Evolutionary conservation across 2,797 vertebrate genomes (phyloP).

Genomic region (Thunnus albacares): DNA sequence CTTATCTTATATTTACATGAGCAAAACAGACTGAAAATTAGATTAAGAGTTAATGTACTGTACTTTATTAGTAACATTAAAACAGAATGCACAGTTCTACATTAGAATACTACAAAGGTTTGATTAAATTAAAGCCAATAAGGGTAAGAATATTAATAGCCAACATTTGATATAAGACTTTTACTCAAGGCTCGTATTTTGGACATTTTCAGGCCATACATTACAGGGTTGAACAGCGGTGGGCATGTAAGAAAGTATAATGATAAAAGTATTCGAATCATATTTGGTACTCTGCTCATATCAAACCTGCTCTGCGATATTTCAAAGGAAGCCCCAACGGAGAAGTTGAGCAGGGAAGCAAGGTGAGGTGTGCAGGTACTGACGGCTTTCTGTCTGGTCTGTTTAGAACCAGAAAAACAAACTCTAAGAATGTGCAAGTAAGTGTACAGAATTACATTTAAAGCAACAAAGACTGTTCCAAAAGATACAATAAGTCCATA

Average conservation of each 20-base stretch:
- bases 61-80: too few species aligned
- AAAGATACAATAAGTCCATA: background rate
- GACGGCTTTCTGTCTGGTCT: slow-evolving; percentile 25
- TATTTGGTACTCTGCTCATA: background rate
- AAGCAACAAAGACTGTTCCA: background rate
- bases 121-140: too few species aligned
- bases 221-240: slow-evolving; percentile 43
- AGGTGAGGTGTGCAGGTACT: slow-evolving; percentile 46
- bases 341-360: slow-evolving; percentile 28
- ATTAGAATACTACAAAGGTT: too few species aligned
- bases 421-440: slow-evolving; percentile 21
- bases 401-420: background rate
- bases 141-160: too few species aligned
- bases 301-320: slow-evolving; percentile 36
- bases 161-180: too few species aligned
- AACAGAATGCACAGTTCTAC: too few species aligned
- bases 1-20: too few species aligned
- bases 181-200: slow-evolving; percentile 20
- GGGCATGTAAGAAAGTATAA: slow-evolving; percentile 38
- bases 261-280: slow-evolving; percentile 14
- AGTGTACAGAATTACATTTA: slow-evolving; percentile 6
- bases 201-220: slow-evolving; percentile 45
- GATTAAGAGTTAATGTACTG: too few species aligned
- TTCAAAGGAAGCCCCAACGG: slow-evolving; percentile 2
- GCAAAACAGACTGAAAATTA: too few species aligned